Evolutionary conservation across 2,888 invertebrate species (phyloP).

Genomic region (Sinopyrophorus schimmeli): DNA sequence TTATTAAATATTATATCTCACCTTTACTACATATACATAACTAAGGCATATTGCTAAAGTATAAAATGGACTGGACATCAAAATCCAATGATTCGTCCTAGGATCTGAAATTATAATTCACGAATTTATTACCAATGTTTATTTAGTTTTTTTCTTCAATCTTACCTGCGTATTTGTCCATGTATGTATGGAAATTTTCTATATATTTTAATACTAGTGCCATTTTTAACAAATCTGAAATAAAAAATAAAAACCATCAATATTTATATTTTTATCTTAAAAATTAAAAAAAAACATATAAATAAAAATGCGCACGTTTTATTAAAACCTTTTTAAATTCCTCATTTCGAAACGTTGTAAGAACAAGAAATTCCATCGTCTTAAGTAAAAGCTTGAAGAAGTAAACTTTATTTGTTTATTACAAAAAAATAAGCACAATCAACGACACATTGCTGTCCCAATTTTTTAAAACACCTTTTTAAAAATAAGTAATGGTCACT

Average conservation of each 20-base stretch:
- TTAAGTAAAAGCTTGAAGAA: too few species aligned
- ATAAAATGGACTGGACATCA: slow-evolving; percentile 93
- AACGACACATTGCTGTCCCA: too few species aligned
- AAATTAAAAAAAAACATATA: background rate
- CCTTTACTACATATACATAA: slow-evolving; percentile 90
- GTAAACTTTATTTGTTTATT: too few species aligned
- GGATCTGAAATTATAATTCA: slow-evolving; percentile 67
- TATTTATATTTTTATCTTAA: background rate
- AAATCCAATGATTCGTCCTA: slow-evolving; percentile 86
- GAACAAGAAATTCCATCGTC: too few species aligned
- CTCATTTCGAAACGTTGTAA: too few species aligned
- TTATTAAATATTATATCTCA: too few species aligned
- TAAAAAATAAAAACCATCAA: slow-evolving; percentile 38
- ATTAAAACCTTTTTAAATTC: too few species aligned
- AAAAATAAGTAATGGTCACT: too few species aligned
- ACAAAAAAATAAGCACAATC: too few species aligned
- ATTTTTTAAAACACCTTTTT: too few species aligned
- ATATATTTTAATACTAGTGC: slow-evolving; percentile 80
- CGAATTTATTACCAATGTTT: background rate
- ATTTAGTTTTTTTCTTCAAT: slow-evolving; percentile 33
- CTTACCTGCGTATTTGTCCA: slow-evolving; percentile 85
- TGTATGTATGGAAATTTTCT: slow-evolving; percentile 76
- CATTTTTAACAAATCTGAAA: slow-evolving; percentile 67
- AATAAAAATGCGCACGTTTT: too few species aligned
- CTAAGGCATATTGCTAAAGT: slow-evolving; percentile 86